phyloP scores from a whole-genome alignment of 2,888 invertebrate species.

The Chymomyza fuscimana region DNA sequence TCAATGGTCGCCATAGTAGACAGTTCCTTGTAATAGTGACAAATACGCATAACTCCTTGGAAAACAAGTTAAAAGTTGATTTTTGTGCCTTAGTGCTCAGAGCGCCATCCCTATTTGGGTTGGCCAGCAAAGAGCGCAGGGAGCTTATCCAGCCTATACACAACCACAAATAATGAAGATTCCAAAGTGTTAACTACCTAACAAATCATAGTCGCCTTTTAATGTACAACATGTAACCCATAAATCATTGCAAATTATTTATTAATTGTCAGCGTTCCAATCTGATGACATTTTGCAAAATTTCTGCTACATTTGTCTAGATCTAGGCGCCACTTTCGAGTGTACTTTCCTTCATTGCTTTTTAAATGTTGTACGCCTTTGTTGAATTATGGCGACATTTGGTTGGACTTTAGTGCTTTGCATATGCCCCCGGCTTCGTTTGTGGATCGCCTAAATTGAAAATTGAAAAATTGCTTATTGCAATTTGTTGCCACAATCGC shows the following conservation, averaged over 20 bases:
- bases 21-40: too few species aligned
- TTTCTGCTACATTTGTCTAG: constrained; percentile 50
- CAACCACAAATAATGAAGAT: too few species aligned
- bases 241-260: constrained; percentile 30
- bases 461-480: constrained; percentile 73
- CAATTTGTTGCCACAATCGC: constrained; percentile 71
- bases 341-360: not conserved
- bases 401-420: constrained; percentile 45
- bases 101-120: too few species aligned
- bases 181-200: too few species aligned
- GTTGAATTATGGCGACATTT: constrained; percentile 55
- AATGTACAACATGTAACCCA: not conserved
- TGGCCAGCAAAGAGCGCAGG: too few species aligned
- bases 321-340: not conserved
- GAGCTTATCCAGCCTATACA: too few species aligned
- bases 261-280: constrained; percentile 40
- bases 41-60: too few species aligned
- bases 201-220: not conserved
- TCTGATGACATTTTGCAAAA: constrained; percentile 33
- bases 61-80: too few species aligned
- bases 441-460: constrained; percentile 65
- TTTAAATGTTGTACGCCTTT: not conserved
- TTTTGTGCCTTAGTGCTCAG: too few species aligned
- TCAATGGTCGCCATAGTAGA: too few species aligned
- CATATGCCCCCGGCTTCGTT: constrained; percentile 42